Percentiles rank a stretch among this genome's conserved stretches.
phyloP scores from a whole-genome alignment of 2,797 vertebrate species.

The Epinephelus awoara region DNA sequence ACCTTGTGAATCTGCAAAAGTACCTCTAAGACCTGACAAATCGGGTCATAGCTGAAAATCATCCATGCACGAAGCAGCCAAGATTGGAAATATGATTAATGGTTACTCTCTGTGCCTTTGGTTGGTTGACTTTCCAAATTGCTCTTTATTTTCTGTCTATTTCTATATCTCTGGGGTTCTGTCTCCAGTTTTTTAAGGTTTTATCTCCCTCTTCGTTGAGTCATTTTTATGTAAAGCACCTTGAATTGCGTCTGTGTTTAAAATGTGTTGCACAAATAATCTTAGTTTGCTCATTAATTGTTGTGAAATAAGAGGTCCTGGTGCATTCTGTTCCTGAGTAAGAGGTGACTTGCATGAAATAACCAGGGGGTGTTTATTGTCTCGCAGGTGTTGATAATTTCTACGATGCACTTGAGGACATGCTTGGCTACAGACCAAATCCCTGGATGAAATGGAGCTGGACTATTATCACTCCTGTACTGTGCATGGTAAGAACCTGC shows the following conservation, averaged over 20 bases:
- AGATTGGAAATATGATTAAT: neutral
- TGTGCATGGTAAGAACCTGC: slow-evolving; percentile 90
- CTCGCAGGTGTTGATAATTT: slow-evolving; percentile 90
- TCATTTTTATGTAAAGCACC: neutral
- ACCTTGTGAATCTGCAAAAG: neutral
- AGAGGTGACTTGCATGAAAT: neutral
- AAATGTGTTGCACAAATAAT: neutral
- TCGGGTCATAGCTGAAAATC: neutral
- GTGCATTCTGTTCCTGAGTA: neutral
- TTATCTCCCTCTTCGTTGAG: neutral
- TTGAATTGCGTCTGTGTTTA: neutral
- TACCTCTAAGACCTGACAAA: no score
- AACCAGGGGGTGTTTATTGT: neutral
- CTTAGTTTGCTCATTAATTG: neutral
- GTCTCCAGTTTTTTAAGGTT: no score
- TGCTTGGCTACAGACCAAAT: slow-evolving; percentile 99
- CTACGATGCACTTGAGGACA: slow-evolving; percentile 98
- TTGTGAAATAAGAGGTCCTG: neutral
- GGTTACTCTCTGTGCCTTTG: neutral
- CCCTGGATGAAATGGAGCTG: slow-evolving; percentile 99
- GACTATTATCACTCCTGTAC: slow-evolving; percentile 93
- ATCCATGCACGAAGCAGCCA: neutral
- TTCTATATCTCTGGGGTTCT: no score
- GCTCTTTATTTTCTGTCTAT: no score
- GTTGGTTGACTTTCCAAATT: no score